phyloP scores from a whole-genome alignment of 1,140 invertebrate species.

The Magallana ariakensis region DNA sequence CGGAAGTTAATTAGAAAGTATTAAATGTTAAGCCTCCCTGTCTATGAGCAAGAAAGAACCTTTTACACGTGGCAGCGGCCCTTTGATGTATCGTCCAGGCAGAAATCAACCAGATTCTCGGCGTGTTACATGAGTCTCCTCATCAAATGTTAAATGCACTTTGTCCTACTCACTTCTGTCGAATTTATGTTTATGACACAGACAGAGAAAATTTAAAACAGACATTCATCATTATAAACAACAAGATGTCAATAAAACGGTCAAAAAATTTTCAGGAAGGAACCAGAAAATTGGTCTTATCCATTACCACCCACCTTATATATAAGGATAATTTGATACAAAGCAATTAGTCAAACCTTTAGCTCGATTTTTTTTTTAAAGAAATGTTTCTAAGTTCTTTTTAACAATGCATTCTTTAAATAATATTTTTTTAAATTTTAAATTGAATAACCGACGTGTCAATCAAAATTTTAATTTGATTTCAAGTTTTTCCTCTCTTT shows the following conservation, averaged over 20 bases:
- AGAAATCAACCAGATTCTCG: neutral
- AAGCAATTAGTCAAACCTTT: neutral
- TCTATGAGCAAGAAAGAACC: conserved; percentile 4
- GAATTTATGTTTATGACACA: conserved; percentile 15
- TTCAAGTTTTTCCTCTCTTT: too few relatives aligned
- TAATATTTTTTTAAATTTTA: too few relatives aligned
- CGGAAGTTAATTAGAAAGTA: conserved; percentile 20
- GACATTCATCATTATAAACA: conserved; percentile 23
- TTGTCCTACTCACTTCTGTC: neutral
- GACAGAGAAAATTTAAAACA: neutral
- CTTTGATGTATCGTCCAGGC: neutral
- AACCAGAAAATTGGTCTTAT: neutral
- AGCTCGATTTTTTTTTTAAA: too few relatives aligned
- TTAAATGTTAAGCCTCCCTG: neutral
- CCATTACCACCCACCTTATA: conserved; percentile 25
- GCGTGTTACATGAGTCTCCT: neutral
- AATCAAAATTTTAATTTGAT: too few relatives aligned
- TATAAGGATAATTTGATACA: neutral
- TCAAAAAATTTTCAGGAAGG: conserved; percentile 12
- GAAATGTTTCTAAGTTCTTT: too few relatives aligned
- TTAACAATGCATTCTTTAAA: too few relatives aligned
- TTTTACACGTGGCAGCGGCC: neutral
- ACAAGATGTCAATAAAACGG: neutral
- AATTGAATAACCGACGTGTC: too few relatives aligned
- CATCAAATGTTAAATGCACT: conserved; percentile 27